Percentiles rank a stretch among this genome's conserved stretches.
Evolutionary conservation across 2,888 invertebrate genomes (phyloP).

Genomic region (Digitonthophagus gazella): DNA sequence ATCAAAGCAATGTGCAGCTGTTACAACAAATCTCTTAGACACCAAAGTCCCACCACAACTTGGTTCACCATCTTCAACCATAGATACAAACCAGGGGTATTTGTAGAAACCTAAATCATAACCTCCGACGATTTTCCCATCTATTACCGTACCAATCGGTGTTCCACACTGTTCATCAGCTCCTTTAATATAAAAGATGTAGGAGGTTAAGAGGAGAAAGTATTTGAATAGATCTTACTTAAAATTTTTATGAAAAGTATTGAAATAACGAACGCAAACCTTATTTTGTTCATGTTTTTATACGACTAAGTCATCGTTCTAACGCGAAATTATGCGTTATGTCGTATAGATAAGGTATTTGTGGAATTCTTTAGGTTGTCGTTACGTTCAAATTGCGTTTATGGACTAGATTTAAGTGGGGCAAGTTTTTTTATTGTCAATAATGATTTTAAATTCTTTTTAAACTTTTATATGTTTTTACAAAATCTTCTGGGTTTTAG

Average conservation of each 20-base stretch:
- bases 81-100: slow-evolving; percentile 48
- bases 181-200: too few species aligned
- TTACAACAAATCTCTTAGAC: slow-evolving; percentile 41
- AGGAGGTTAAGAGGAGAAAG: too few species aligned
- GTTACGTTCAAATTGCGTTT: neutral
- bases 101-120: slow-evolving; percentile 48
- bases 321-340: neutral
- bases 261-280: neutral
- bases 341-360: neutral
- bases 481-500: too few species aligned
- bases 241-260: neutral
- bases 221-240: neutral
- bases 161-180: neutral
- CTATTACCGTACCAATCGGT: slow-evolving; percentile 2
- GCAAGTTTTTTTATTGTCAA: neutral
- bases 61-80: slow-evolving; percentile 37
- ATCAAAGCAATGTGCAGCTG: slow-evolving; percentile 48
- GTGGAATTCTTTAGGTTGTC: neutral
- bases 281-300: neutral
- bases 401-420: neutral
- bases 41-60: slow-evolving; percentile 47
- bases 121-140: slow-evolving; percentile 44
- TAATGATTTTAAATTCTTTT: neutral
- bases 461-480: neutral
- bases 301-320: neutral